A percentile compares a stretch with the other conserved stretches of the same genome.
Evolutionary conservation across 2,888 invertebrate genomes (phyloP).

Genomic region (Anoncus sp.): DNA sequence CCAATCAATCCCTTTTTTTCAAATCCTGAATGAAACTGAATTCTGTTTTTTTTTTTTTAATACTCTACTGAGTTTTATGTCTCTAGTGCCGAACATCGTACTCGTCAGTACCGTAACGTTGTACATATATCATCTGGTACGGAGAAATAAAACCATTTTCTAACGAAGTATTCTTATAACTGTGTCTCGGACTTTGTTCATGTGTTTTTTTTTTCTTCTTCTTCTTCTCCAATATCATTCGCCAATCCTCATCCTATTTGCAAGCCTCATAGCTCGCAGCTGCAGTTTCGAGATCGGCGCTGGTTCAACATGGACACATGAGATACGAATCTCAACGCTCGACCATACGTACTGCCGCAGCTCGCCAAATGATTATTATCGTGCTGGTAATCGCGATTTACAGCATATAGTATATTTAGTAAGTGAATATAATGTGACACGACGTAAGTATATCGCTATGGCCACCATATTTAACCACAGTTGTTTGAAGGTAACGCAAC

Average conservation of each 20-base stretch:
- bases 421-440: conserved; percentile 55
- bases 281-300: conserved; percentile 36
- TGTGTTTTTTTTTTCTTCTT: conserved; percentile 38
- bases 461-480: conserved; percentile 24
- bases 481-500: conserved; percentile 17
- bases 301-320: conserved; percentile 37
- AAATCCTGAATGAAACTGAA: conserved; percentile 53
- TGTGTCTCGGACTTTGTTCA: conserved; percentile 37
- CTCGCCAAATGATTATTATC: conserved; percentile 58
- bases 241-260: conserved; percentile 44
- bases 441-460: conserved; percentile 45
- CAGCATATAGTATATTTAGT: conserved; percentile 52
- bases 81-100: conserved; percentile 74
- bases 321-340: conserved; percentile 56
- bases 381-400: conserved; percentile 62
- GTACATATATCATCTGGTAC: conserved; percentile 82
- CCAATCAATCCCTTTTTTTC: conserved; percentile 55
- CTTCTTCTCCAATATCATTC: conserved; percentile 25
- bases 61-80: conserved; percentile 75
- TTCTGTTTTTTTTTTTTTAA: conserved; percentile 70
- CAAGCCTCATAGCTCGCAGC: conserved; percentile 43
- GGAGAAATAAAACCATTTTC: conserved; percentile 83
- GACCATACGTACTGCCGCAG: conserved; percentile 30
- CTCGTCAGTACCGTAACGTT: conserved; percentile 81
- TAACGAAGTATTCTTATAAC: conserved; percentile 74